These are phyloP conservation scores for Cheilosia variabilis DNA, from an alignment of 2,888 invertebrate species.

Conservation along the genomic window DNA sequence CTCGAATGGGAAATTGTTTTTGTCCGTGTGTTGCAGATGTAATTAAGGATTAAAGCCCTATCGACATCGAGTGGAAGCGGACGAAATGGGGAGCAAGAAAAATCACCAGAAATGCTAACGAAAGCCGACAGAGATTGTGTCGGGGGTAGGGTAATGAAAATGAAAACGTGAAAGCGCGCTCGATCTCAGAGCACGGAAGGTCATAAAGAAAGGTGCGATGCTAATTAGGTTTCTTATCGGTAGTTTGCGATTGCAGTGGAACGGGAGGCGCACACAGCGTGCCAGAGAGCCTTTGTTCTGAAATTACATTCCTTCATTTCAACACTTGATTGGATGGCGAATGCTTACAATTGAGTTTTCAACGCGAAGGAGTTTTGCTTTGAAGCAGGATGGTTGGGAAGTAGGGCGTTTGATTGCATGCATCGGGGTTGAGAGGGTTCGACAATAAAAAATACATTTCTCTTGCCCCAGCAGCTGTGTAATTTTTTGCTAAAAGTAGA, in stretches of 20 bases:
- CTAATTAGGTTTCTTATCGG: conserved; percentile 67
- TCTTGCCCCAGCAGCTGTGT: too few species aligned
- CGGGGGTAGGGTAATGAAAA: conserved; percentile 25
- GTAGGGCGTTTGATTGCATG: too few species aligned
- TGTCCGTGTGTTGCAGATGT: conserved; percentile 69
- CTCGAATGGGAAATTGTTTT: conserved; percentile 54
- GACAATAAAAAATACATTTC: too few species aligned
- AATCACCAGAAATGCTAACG: neutral
- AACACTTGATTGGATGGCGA: conserved; percentile 5
- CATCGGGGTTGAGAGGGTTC: too few species aligned
- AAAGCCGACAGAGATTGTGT: conserved; percentile 23
- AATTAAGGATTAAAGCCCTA: conserved; percentile 71
- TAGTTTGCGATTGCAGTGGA: conserved; percentile 45
- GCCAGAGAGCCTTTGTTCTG: conserved; percentile 1
- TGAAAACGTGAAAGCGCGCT: conserved; percentile 26
- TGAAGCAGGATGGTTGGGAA: too few species aligned
- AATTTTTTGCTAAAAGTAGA: too few species aligned
- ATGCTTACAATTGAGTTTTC: too few species aligned
- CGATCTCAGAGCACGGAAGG: conserved; percentile 1
- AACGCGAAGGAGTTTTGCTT: too few species aligned
- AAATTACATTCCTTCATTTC: conserved; percentile 29
- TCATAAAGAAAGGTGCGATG: conserved; percentile 62
- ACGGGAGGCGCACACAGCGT: neutral
- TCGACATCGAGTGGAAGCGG: conserved; percentile 27
- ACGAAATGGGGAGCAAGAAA: neutral